Conservation (phyloP, 2,113 vertebrate species). For the Speoplatyrhinus poulsoni region DNA sequence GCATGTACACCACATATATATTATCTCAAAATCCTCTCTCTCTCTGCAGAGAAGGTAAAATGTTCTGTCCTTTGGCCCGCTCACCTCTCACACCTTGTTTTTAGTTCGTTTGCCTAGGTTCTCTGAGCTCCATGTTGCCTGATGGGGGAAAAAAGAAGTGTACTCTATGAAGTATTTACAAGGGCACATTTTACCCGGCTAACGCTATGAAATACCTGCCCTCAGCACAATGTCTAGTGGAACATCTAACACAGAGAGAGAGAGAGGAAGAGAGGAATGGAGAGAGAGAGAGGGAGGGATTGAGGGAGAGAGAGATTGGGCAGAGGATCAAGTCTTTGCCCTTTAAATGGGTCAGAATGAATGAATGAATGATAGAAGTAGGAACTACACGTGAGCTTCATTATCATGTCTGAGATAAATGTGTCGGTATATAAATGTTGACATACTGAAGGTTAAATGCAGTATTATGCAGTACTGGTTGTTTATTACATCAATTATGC, state of each 20-base stretch:
- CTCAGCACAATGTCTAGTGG: slow-evolving; percentile 55
- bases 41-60: not conserved
- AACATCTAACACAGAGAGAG: slow-evolving; percentile 39
- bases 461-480: not conserved
- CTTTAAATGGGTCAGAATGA: slow-evolving; percentile 50
- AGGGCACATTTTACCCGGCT: slow-evolving; percentile 60
- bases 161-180: slow-evolving; percentile 64
- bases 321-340: slow-evolving; percentile 49
- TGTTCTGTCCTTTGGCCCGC: slow-evolving; percentile 21
- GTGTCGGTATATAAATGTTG: slow-evolving; percentile 25
- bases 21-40: not conserved
- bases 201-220: slow-evolving; percentile 57
- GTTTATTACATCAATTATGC: not conserved
- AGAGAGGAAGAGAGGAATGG: not conserved
- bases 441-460: not conserved
- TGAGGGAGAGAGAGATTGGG: slow-evolving; percentile 34
- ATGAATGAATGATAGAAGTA: slow-evolving; percentile 50
- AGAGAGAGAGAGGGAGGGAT: slow-evolving; percentile 11
- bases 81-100: slow-evolving; percentile 22
- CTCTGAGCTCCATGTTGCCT: slow-evolving; percentile 13
- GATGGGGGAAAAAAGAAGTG: slow-evolving; percentile 32
- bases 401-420: slow-evolving; percentile 27
- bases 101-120: slow-evolving; percentile 19
- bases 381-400: slow-evolving; percentile 28
- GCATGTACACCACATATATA: too few species aligned